Percentiles rank a stretch among this genome's conserved stretches.
Conservation (phyloP, 37 sponge, comb jelly and placozoan genomes). For the Agelas oroides region DNA sequence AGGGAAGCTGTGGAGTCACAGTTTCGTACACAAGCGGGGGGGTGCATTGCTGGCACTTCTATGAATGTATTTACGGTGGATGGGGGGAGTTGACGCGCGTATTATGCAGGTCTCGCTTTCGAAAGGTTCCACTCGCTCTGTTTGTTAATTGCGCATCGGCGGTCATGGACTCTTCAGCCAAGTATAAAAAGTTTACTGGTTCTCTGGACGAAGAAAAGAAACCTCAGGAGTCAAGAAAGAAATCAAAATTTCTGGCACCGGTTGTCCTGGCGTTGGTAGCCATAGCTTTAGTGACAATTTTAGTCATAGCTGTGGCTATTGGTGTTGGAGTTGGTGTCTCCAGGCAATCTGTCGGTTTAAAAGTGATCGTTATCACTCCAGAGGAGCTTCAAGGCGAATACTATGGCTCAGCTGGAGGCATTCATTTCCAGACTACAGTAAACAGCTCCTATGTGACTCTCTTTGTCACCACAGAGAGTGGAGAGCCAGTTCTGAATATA, state of each 20-base stretch:
- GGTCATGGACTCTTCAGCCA: too few species aligned
- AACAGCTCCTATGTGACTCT: not conserved
- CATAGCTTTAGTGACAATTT: not conserved
- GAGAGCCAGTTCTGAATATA: not conserved
- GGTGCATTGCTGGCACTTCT: too few species aligned
- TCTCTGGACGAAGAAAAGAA: too few species aligned
- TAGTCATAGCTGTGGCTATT: not conserved
- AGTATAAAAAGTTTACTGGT: too few species aligned
- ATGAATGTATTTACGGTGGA: too few species aligned
- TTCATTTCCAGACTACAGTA: slow-evolving; percentile 17
- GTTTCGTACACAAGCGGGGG: too few species aligned
- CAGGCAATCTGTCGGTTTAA: not conserved
- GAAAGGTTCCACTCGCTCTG: too few species aligned
- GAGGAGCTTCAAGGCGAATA: slow-evolving; percentile 12
- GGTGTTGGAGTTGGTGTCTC: not conserved
- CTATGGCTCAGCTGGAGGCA: slow-evolving; percentile 2
- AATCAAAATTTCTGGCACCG: not conserved
- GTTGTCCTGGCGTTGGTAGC: not conserved
- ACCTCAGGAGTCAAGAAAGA: too few species aligned
- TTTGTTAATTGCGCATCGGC: too few species aligned
- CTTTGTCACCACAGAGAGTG: not conserved
- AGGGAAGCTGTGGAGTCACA: too few species aligned
- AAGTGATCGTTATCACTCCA: not conserved
- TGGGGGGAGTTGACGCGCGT: too few species aligned
- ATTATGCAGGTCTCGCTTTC: too few species aligned